Conservation (phyloP, 2,113 vertebrate species). For the Varanus komodoensis region DNA sequence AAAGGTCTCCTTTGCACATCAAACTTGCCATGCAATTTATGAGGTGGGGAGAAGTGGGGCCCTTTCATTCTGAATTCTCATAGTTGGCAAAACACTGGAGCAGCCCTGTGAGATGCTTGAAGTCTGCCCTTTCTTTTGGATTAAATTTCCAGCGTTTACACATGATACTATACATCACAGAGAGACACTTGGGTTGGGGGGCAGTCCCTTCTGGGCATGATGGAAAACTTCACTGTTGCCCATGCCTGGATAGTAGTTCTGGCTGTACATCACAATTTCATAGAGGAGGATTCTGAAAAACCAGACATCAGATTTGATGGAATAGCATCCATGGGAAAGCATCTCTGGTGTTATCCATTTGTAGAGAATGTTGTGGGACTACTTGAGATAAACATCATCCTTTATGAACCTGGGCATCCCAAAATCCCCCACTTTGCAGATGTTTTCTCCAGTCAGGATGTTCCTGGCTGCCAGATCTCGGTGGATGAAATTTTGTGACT, state of each 20-base stretch:
- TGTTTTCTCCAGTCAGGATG: conserved; percentile 82
- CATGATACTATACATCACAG: conserved; percentile 75
- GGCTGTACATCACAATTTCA: conserved; percentile 81
- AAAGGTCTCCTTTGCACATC: background rate
- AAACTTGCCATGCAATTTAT: background rate
- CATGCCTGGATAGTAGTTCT: conserved; percentile 81
- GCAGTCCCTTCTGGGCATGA: conserved; percentile 72
- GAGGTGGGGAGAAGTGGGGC: background rate
- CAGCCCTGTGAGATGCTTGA: conserved; percentile 60
- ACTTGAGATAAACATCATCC: conserved; percentile 81
- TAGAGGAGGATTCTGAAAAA: conserved; percentile 85
- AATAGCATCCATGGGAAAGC: conserved; percentile 79
- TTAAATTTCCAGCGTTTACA: conserved; percentile 73
- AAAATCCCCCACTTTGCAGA: conserved; percentile 90
- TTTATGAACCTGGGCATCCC: conserved; percentile 86
- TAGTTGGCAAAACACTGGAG: conserved; percentile 67
- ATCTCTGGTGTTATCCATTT: conserved; percentile 87
- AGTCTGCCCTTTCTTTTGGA: conserved; percentile 71
- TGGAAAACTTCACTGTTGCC: conserved; percentile 71
- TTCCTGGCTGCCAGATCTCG: conserved; percentile 88
- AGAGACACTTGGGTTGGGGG: conserved; percentile 69
- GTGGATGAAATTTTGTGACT: conserved; percentile 84
- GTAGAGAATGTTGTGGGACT: conserved; percentile 80
- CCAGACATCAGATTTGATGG: conserved; percentile 85
- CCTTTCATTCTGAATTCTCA: conserved; percentile 36